Conservation (phyloP, 30 jellyfish, hydroid and myxozoan species). For the Aurelia sp. region DNA sequence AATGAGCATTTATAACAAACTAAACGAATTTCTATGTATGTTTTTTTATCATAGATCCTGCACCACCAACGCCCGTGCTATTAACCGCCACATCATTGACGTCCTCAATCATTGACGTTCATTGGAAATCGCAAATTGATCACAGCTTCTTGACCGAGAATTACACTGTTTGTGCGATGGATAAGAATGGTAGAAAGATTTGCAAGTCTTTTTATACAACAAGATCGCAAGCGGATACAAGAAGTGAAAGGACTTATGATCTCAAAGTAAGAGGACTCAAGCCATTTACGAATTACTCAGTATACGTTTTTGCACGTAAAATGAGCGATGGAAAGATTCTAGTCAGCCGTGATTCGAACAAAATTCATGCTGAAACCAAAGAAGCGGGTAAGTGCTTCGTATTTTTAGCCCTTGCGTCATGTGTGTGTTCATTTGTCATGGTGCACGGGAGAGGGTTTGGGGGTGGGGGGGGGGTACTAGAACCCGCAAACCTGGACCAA, state of each 20-base stretch:
- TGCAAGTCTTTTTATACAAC: neutral
- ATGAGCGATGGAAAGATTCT: neutral
- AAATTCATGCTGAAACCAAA: slow-evolving; percentile 3
- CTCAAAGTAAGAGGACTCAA: neutral
- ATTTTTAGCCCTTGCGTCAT: too few species aligned
- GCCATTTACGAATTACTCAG: slow-evolving; percentile 33
- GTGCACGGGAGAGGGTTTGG: too few species aligned
- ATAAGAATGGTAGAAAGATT: neutral
- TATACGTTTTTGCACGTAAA: slow-evolving; percentile 30
- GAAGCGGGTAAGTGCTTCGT: slow-evolving; percentile 60
- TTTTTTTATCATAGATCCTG: slow-evolving; percentile 27
- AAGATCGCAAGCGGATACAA: slow-evolving; percentile 11
- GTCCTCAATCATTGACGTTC: slow-evolving; percentile 1
- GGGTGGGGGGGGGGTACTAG: too few species aligned
- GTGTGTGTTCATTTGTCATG: too few species aligned
- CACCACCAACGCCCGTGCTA: slow-evolving; percentile 45
- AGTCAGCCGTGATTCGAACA: slow-evolving; percentile 22
- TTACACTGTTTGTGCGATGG: neutral
- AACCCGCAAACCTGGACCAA: too few species aligned
- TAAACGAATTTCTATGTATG: neutral
- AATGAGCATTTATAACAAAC: too few species aligned
- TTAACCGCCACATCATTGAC: slow-evolving; percentile 10
- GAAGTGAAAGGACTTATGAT: slow-evolving; percentile 18
- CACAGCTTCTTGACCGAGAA: neutral
- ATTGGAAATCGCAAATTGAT: slow-evolving; percentile 14